Conservation (phyloP, 2,113 vertebrate species). For the Origma solitaria region DNA sequence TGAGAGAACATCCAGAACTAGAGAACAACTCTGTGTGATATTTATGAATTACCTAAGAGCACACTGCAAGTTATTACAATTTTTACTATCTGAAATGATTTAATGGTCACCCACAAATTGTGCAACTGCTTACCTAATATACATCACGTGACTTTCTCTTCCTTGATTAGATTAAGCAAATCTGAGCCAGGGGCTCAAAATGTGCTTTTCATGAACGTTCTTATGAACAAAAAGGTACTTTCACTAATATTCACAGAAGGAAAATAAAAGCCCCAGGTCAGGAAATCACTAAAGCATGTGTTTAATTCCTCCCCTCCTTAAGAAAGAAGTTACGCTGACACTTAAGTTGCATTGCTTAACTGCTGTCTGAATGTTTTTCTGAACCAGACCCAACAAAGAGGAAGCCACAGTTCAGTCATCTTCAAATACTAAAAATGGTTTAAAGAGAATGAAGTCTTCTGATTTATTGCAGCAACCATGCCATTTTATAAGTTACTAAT, state of each 20-base stretch:
- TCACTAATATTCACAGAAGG: conserved; percentile 59
- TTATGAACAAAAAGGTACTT: conserved; percentile 58
- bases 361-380: conserved; percentile 16
- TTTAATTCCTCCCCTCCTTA: conserved; percentile 43
- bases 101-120: conserved; percentile 17
- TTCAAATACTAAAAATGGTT: neutral
- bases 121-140: neutral
- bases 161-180: conserved; percentile 57
- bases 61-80: neutral
- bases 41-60: neutral
- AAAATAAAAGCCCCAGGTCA: conserved; percentile 57
- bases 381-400: neutral
- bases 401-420: neutral
- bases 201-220: conserved; percentile 35
- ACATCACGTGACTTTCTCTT: neutral
- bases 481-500: neutral
- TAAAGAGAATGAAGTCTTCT: neutral
- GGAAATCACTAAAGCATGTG: conserved; percentile 60
- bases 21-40: neutral
- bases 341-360: neutral
- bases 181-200: conserved; percentile 42
- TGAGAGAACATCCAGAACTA: neutral
- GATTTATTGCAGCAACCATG: neutral
- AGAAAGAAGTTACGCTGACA: neutral
- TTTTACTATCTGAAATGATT: neutral